Conservation (phyloP, 2,113 vertebrate genomes). For the Pheucticus melanocephalus region DNA sequence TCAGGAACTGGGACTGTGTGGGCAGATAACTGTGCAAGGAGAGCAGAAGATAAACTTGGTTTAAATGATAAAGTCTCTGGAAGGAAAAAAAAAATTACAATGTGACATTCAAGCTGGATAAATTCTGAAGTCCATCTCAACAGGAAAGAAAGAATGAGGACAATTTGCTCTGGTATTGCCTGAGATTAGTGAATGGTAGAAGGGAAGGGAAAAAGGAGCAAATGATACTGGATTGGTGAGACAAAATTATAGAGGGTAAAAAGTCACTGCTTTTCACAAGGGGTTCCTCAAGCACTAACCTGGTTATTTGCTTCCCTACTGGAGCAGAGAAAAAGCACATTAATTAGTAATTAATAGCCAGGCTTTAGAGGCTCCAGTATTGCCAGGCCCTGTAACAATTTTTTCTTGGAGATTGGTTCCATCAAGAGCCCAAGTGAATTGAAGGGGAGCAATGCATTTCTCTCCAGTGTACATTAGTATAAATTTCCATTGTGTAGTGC, state of each 20-base stretch:
- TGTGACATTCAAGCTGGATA: background rate
- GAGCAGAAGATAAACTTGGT: background rate
- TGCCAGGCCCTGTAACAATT: background rate
- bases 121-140: background rate
- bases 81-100: background rate
- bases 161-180: background rate
- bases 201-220: background rate
- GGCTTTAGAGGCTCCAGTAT: background rate
- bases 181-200: background rate
- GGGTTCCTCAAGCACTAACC: background rate
- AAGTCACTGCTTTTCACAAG: background rate
- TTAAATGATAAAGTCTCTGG: background rate
- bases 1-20: background rate
- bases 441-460: background rate
- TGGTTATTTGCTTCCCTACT: background rate
- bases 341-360: background rate
- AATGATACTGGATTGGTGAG: background rate
- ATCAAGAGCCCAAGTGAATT: background rate
- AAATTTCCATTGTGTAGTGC: background rate
- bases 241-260: background rate
- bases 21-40: background rate
- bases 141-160: background rate
- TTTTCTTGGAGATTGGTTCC: background rate
- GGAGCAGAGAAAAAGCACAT: background rate
- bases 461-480: background rate